Conservation (phyloP, 2,113 vertebrate species). For the Procapra przewalskii region DNA sequence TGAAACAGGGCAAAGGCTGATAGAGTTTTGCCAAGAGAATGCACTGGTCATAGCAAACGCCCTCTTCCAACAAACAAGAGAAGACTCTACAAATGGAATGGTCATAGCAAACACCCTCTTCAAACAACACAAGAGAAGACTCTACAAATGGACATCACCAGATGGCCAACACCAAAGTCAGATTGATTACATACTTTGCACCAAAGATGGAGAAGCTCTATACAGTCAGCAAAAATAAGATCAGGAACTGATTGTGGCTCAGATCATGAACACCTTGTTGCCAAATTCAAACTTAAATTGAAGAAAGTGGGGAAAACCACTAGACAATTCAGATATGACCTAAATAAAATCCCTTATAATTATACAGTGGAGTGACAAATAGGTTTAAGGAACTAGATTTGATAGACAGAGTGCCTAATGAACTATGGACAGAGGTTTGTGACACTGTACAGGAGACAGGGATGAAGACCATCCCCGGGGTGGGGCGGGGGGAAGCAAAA, state of each 20-base stretch:
- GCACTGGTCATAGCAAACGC: not conserved
- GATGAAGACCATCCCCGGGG: not conserved
- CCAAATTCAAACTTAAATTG: not conserved
- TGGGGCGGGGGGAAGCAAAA: rapidly evolving
- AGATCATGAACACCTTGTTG: not conserved
- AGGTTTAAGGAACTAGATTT: not conserved
- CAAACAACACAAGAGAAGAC: not conserved
- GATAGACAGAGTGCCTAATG: not conserved
- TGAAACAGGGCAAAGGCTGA: not conserved
- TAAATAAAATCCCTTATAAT: not conserved
- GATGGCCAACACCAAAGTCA: not conserved
- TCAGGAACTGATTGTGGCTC: not conserved
- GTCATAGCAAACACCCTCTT: not conserved
- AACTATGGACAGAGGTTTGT: not conserved
- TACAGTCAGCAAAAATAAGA: not conserved
- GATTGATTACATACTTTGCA: not conserved
- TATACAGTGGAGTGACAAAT: not conserved
- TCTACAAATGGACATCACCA: not conserved
- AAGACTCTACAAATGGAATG: too few relatives aligned
- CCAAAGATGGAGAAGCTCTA: not conserved
- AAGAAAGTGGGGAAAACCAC: not conserved
- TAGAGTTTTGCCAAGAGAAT: not conserved
- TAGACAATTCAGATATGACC: not conserved
- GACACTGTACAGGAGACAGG: not conserved
- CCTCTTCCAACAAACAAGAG: too few relatives aligned